Conservation (phyloP, 2,113 vertebrate genomes). For the Peromyscus maniculatus region DNA sequence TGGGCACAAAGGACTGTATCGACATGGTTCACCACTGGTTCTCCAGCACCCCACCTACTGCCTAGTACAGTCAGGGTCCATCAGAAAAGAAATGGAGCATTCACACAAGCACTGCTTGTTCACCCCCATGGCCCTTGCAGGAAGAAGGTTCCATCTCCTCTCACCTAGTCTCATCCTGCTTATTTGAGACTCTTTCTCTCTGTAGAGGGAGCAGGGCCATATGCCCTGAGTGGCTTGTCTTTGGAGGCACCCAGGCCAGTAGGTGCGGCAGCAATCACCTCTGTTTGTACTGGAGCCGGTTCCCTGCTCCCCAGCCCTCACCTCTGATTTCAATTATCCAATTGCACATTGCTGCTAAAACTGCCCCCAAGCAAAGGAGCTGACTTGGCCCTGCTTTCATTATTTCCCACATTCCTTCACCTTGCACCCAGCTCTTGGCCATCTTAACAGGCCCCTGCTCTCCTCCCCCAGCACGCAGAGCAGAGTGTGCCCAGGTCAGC, state of each 20-base stretch:
- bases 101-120: background rate
- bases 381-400: slow-evolving; percentile 65
- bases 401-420: slow-evolving; percentile 53
- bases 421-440: background rate
- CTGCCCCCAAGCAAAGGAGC: slow-evolving; percentile 19
- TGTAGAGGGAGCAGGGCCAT: background rate
- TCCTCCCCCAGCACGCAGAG: background rate
- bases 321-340: slow-evolving; percentile 77
- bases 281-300: slow-evolving; percentile 47
- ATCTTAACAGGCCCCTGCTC: background rate
- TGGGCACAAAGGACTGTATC: rapidly evolving
- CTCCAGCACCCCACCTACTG: background rate
- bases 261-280: background rate
- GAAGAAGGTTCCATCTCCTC: background rate
- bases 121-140: rapidly evolving
- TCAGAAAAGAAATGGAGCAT: background rate
- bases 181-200: background rate
- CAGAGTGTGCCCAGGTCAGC: background rate
- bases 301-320: slow-evolving; percentile 36
- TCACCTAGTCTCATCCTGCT: background rate
- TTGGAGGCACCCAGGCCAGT: background rate
- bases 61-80: background rate
- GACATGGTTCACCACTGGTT: rapidly evolving
- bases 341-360: slow-evolving; percentile 60
- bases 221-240: background rate